These are phyloP conservation scores for Characodon lateralis DNA, from an alignment of 2,797 vertebrate genomes.

Conservation along the genomic window DNA sequence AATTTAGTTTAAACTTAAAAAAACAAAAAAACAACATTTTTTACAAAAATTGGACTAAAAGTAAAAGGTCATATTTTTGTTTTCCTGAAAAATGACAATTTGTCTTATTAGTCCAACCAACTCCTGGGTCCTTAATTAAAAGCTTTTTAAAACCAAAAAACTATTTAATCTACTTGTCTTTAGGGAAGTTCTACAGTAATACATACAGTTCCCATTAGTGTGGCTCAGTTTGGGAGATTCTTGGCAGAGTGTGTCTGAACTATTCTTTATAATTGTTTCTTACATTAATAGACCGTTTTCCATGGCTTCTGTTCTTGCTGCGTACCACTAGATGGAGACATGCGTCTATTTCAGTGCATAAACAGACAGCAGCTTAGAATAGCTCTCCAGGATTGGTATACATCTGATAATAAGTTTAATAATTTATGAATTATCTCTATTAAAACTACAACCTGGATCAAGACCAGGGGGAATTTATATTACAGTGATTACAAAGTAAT, in stretches of 20 bases:
- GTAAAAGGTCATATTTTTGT: background rate
- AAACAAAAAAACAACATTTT: too few relatives aligned
- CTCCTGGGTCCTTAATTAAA: background rate
- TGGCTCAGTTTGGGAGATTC: background rate
- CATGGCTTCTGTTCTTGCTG: background rate
- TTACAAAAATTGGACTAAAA: background rate
- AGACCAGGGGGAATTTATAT: slow-evolving; percentile 12
- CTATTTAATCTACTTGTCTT: background rate
- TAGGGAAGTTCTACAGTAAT: background rate
- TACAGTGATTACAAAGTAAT: background rate
- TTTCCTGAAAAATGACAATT: background rate
- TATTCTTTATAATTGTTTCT: background rate
- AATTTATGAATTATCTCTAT: slow-evolving; percentile 17
- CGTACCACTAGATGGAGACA: slow-evolving; percentile 74
- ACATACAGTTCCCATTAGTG: background rate
- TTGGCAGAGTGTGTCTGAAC: background rate
- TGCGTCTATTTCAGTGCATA: slow-evolving; percentile 17
- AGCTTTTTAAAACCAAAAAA: background rate
- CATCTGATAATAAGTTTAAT: slow-evolving; percentile 14
- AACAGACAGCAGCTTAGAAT: background rate
- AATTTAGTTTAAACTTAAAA: too few relatives aligned
- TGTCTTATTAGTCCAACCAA: background rate
- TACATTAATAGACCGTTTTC: slow-evolving; percentile 6
- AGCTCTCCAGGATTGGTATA: background rate
- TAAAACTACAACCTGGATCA: background rate